Base-by-base conservation (phyloP, 2,888 invertebrate genomes). In the Ormyrus nitidulus region DNA sequence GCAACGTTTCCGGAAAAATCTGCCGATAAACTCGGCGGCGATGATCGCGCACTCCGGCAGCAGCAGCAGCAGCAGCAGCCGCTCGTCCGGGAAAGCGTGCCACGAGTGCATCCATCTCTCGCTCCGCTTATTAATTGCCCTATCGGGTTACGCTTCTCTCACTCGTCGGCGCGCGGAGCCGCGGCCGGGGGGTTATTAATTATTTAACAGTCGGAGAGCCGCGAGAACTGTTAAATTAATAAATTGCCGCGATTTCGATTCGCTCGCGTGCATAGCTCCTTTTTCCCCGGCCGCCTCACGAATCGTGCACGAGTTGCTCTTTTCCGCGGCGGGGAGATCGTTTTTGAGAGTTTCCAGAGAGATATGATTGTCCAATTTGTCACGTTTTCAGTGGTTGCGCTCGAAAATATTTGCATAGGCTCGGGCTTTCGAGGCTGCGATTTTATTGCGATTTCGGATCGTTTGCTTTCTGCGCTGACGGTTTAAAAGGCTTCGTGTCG, bases 131-230 rank as follows among this genome's bases (percentile, higher is more conserved):
- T 81, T 81, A 77, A 81, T 81, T 56, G 81, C 66, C 74, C 74
- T 81, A 81, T 81, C 74, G 65, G 59, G 77, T 81, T 81, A 81
- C 81, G 65, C 58, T 75, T 65, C 70, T 51, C 48, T 51, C 54
- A 11, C 68, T 11, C 19, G n/a, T n/a, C 75, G 5, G 13, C 51
- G 10, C 68, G 7, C 13, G 48, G n/a, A n/a, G n/a, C n/a, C n/a
- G n/a, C 19, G 49, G 10, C 6, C 44, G 61, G 19, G 19, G 19
- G 19, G 49, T 65, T 74, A 77, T 73, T 77, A 73, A 77, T 80
- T 77, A 54, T 73, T 77, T 46, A 69, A 72, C 76, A 69, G 70
- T 46, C 34, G 65, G 19, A 19, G 19, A 19, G 49, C 10, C n/a
- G 9, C 48, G 51, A 71, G 49, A 73, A 61, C 65, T 49, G 71